Percentiles rank a stretch among this genome's conserved stretches.
Evolutionary conservation across 2,797 vertebrate species (phyloP).

Genomic region (Labroides dimidiatus): DNA sequence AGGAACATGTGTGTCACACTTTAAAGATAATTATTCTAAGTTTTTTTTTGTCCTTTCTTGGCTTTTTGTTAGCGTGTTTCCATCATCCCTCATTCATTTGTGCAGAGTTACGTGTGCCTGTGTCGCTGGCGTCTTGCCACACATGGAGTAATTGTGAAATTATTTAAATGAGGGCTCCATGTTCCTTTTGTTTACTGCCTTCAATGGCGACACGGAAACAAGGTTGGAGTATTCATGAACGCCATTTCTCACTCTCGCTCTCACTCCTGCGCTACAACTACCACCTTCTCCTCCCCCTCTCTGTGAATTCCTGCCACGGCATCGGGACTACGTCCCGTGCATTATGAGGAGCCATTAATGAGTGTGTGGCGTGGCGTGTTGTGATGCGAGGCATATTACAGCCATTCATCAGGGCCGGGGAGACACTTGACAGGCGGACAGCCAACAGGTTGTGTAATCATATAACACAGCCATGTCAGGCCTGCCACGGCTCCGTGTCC

Average conservation of each 20-base stretch:
- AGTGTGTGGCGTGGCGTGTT: slow-evolving; percentile 73
- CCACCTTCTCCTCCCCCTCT: slow-evolving; percentile 18
- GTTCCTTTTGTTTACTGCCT: slow-evolving; percentile 79
- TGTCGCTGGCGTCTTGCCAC: slow-evolving; percentile 57
- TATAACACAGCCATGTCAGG: slow-evolving; percentile 84
- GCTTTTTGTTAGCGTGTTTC: slow-evolving; percentile 22
- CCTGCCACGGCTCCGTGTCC: slow-evolving; percentile 72
- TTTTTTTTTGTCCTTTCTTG: slow-evolving; percentile 12
- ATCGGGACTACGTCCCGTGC: slow-evolving; percentile 61
- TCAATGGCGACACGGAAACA: slow-evolving; percentile 66
- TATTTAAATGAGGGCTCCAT: slow-evolving; percentile 79
- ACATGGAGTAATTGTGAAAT: slow-evolving; percentile 72
- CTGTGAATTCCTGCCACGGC: slow-evolving; percentile 49
- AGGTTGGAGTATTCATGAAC: slow-evolving; percentile 77
- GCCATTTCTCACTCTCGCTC: slow-evolving; percentile 59
- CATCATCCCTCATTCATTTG: slow-evolving; percentile 53
- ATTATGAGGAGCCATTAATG: slow-evolving; percentile 80
- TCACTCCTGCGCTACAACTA: slow-evolving; percentile 11
- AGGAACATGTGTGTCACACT: slow-evolving; percentile 65
- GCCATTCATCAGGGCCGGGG: slow-evolving; percentile 84
- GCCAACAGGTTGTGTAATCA: slow-evolving; percentile 87
- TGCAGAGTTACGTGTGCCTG: slow-evolving; percentile 51
- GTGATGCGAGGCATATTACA: slow-evolving; percentile 85
- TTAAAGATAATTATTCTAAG: slow-evolving; percentile 65
- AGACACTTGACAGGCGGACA: slow-evolving; percentile 83